These are phyloP conservation scores for Hydrozoanthus gracilis DNA, from an alignment of 92 coral and sea anemone genomes.

Conservation along the genomic window DNA sequence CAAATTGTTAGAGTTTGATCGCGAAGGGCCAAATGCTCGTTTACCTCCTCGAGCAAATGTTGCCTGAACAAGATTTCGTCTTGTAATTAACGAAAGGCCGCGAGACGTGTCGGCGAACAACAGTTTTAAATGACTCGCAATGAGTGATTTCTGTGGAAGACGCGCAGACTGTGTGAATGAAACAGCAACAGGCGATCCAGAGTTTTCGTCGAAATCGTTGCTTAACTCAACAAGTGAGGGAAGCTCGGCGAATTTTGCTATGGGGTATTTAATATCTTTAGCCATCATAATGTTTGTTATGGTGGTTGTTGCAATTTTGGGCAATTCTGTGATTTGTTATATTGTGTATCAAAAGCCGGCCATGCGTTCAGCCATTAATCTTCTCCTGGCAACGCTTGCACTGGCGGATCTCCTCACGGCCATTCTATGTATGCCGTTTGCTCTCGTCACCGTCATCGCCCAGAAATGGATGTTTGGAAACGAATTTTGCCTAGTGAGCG, in stretches of 20 bases:
- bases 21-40: background rate
- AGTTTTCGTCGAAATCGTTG: slow-evolving; percentile 16
- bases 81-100: background rate
- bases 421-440: slow-evolving; percentile 82
- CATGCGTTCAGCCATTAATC: slow-evolving; percentile 96
- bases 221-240: slow-evolving; percentile 19
- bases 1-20: slow-evolving; percentile 13
- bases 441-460: slow-evolving; percentile 73
- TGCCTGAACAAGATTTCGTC: background rate
- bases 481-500: slow-evolving; percentile 86
- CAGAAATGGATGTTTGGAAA: slow-evolving; percentile 89
- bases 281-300: slow-evolving; percentile 71
- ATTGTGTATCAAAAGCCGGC: slow-evolving; percentile 98
- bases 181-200: background rate
- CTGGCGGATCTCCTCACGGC: slow-evolving; percentile 93
- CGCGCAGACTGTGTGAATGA: background rate
- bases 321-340: slow-evolving; percentile 92
- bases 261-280: slow-evolving; percentile 51
- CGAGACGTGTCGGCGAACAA: background rate
- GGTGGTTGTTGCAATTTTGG: slow-evolving; percentile 80
- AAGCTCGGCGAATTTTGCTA: slow-evolving; percentile 27
- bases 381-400: slow-evolving; percentile 88
- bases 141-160: background rate
- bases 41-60: background rate
- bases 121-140: background rate